Evolutionary conservation across 1,140 invertebrate genomes (phyloP).

Genomic region (Phthorimaea operculella): DNA sequence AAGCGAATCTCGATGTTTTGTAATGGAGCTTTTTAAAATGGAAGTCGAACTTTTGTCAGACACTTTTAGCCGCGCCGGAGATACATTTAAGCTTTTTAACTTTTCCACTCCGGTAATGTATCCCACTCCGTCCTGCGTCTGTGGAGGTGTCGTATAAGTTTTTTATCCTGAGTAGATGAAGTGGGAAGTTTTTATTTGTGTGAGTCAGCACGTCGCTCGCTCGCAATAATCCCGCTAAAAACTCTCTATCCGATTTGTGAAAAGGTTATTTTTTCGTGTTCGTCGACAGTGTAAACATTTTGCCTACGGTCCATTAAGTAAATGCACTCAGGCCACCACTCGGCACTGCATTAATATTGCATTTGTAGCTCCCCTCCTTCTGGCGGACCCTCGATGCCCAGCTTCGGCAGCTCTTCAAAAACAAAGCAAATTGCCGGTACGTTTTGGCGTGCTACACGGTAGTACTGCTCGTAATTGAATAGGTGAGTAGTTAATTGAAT

Average conservation of each 20-base stretch:
- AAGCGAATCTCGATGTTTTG: slow-evolving; percentile 67
- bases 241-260: slow-evolving; percentile 31
- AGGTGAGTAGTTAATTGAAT: no score
- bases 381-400: slow-evolving; percentile 17
- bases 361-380: slow-evolving; percentile 48
- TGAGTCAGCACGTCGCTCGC: slow-evolving; percentile 33
- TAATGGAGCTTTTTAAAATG: slow-evolving; percentile 69
- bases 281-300: slow-evolving; percentile 50
- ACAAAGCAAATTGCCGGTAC: slow-evolving; percentile 20
- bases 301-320: slow-evolving; percentile 62
- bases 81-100: slow-evolving; percentile 69
- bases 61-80: slow-evolving; percentile 65
- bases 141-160: slow-evolving; percentile 52
- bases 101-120: slow-evolving; percentile 68
- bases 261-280: slow-evolving; percentile 37
- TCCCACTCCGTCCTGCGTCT: slow-evolving; percentile 54
- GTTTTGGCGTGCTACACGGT: slow-evolving; percentile 14
- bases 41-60: slow-evolving; percentile 68
- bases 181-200: slow-evolving; percentile 46
- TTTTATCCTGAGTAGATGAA: slow-evolving; percentile 47
- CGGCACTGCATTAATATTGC: slow-evolving; percentile 63
- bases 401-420: slow-evolving; percentile 21
- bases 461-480: no score
- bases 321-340: slow-evolving; percentile 58
- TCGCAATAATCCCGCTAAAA: slow-evolving; percentile 43